A percentile compares a stretch with the other conserved stretches of the same genome.
These are phyloP conservation scores for Urocitellus parryii DNA, from an alignment of 2,113 vertebrate species.

Conservation along the genomic window DNA sequence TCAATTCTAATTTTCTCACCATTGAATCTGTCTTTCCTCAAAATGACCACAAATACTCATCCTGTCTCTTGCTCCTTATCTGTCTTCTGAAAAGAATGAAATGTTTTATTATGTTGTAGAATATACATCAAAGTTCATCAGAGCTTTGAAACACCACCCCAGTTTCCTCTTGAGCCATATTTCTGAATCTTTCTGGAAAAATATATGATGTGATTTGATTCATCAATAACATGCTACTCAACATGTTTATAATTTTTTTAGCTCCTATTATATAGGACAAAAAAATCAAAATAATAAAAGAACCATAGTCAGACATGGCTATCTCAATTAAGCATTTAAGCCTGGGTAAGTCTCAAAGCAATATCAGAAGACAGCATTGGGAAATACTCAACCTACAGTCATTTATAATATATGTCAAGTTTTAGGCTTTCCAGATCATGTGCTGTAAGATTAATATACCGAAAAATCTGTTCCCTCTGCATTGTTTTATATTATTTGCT, in stretches of 20 bases:
- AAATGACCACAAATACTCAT: conserved; percentile 24
- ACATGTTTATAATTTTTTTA: background rate
- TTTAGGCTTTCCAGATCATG: background rate
- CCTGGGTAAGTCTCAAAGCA: background rate
- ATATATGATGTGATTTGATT: conserved; percentile 7
- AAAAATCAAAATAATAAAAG: background rate
- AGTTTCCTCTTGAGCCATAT: conserved; percentile 4
- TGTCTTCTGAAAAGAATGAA: conserved; percentile 66
- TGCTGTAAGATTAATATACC: background rate
- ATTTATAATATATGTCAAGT: background rate
- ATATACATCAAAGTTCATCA: conserved; percentile 58
- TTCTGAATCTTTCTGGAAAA: conserved; percentile 32
- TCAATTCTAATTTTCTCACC: conserved; percentile 22
- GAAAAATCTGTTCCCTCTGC: conserved; percentile 16
- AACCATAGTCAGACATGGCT: background rate
- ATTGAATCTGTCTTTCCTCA: background rate
- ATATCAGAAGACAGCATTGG: background rate
- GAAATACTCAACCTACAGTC: background rate
- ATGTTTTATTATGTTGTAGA: conserved; percentile 49
- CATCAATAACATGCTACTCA: conserved; percentile 62
- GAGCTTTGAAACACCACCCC: conserved; percentile 23
- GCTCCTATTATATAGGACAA: background rate
- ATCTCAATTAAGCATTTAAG: conserved; percentile 16
- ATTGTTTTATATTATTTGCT: background rate
- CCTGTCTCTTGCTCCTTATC: conserved; percentile 27